Evolutionary conservation across 1,140 invertebrate genomes (phyloP).

Genomic region (Calliphora vicina): DNA sequence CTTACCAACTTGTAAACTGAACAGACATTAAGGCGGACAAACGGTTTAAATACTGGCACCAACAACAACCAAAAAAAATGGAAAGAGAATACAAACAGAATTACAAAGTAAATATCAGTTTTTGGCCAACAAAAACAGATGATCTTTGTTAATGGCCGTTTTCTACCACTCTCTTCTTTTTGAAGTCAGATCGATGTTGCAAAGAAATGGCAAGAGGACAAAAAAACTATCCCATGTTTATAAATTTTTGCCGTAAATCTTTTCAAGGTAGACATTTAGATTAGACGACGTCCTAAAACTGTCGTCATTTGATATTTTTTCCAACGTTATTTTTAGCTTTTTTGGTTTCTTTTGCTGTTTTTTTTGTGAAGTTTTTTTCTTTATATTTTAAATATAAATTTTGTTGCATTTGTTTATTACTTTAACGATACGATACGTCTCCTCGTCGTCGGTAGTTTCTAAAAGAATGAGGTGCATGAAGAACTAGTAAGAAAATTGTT

Average conservation of each 20-base stretch:
- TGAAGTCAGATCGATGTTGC: background rate
- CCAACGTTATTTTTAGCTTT: background rate
- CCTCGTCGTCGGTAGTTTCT: background rate
- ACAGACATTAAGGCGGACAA: constrained; percentile 34
- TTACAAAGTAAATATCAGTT: constrained; percentile 28
- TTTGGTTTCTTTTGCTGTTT: background rate
- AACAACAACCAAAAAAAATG: background rate
- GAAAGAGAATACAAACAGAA: background rate
- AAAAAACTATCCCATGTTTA: background rate
- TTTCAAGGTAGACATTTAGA: constrained; percentile 33
- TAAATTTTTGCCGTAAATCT: constrained; percentile 22
- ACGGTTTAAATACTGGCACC: background rate
- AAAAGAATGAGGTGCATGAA: background rate
- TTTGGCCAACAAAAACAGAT: background rate
- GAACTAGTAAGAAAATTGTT: no score
- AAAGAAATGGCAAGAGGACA: background rate
- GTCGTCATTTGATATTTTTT: constrained; percentile 34
- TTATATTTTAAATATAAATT: no score
- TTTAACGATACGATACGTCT: constrained; percentile 13
- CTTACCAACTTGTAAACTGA: background rate
- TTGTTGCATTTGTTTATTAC: background rate
- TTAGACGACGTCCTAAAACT: constrained; percentile 33
- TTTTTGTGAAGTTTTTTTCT: background rate
- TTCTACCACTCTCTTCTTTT: background rate
- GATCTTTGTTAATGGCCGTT: background rate